Base-by-base conservation (phyloP, 2,797 vertebrate genomes). In the Selene dorsalis region DNA sequence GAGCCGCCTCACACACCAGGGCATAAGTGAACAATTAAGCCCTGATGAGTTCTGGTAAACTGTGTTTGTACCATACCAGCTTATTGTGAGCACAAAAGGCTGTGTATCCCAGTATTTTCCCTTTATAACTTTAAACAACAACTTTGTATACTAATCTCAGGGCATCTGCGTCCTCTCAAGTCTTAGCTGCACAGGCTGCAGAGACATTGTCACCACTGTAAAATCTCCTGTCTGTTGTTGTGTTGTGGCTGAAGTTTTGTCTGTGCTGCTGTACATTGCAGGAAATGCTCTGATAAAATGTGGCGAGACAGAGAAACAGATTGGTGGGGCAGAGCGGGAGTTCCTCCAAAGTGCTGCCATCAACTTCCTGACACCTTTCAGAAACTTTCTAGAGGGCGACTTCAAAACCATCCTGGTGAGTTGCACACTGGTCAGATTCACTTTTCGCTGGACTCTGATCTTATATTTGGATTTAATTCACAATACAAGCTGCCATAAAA, bases 321-420 rank as follows among this genome's bases (percentile, higher is more conserved):
- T 99, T 72, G 98, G 97, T 68, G 96, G 96, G 20, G 98, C 98
- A 10, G 97, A 98, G 92, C 94, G 97, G 85, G 98, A 99, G 90
- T 92, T 99, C 47, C 97, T 99, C 93, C 98, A 99, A 76, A 96
- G 96, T 62, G 92, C 97, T 52, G 97, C 97, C 84, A 97, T 97
- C 92, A 98, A 98, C 93, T 99, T 99, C 91, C 97, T 99, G 73
- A 98, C 97, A 68, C 98, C 98, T 30, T 95, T 99, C 89, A 95
- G 97, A 91, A 99, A 99, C 91, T 99, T 99, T 83, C 95, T 99
- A 64, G 98, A 99, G 93, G 98, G 97, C 38, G 98, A 99, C 92
- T 99, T 98, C 86, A 99, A 98, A 96, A 99, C 98, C 80, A 98
- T 99, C 91, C 92, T 97, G 95, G 98, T 99, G 92, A 98, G 97